phyloP scores from a whole-genome alignment of 2,888 invertebrate species.

The Incurvaria masculella region DNA sequence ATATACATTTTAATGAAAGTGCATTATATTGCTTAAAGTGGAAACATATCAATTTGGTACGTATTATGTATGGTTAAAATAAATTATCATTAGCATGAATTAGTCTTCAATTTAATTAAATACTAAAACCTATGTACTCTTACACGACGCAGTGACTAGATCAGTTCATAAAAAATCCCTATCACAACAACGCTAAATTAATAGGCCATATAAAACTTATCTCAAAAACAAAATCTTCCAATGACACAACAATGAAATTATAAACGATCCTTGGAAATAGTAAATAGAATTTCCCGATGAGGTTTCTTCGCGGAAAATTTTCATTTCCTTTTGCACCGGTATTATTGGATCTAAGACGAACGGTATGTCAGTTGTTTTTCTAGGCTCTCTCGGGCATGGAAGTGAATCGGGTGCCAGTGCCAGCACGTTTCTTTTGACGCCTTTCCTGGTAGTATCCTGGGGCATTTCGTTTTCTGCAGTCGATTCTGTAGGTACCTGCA shows the following conservation, averaged over 20 bases:
- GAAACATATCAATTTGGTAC: no score
- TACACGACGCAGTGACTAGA: neutral
- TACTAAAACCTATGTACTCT: neutral
- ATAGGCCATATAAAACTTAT: neutral
- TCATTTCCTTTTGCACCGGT: conserved; percentile 50
- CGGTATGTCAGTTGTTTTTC: conserved; percentile 36
- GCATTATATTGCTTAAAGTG: no score
- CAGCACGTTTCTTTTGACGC: conserved; percentile 36
- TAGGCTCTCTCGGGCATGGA: conserved; percentile 38
- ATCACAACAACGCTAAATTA: neutral
- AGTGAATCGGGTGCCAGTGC: conserved; percentile 42
- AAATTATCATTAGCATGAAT: no score
- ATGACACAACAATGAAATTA: neutral
- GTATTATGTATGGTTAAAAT: no score
- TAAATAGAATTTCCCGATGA: neutral
- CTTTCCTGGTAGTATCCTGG: conserved; percentile 24
- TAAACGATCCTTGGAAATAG: neutral
- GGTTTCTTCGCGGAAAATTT: conserved; percentile 24
- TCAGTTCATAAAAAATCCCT: neutral
- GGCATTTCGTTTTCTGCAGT: neutral
- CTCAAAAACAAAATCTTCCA: neutral
- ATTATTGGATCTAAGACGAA: conserved; percentile 33
- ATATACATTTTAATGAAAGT: no score
- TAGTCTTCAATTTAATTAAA: no score
- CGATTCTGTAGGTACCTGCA: neutral